Evolutionary conservation across 1,140 invertebrate species (phyloP), one percentile per base, ranked within the genome.

Genomic region (Neuroterus valhalla): DNA sequence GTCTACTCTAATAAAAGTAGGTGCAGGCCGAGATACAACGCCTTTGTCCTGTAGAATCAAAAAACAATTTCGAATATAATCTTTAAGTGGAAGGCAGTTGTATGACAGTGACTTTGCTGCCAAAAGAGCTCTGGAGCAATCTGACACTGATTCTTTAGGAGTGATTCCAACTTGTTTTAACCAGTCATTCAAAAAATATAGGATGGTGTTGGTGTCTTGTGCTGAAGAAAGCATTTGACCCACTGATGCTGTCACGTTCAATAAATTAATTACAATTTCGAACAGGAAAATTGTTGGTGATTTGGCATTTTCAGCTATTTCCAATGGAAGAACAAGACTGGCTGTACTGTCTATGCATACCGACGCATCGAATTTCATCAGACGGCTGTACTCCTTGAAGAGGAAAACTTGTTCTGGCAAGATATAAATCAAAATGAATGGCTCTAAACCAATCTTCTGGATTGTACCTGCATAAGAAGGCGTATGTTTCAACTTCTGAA

Each of bases 281-380:
- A 17, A 48, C 19, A 48, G 14, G 19, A 48, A 48, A 3, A 48
- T 48, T 4, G n/a, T 15, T 17, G 46, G 46, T 5, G 46, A 48
- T 48, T 48, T n/a, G 19, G 19, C 19, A 17, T 48, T 48, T 2
- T 17, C 46, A 3, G 15, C 19, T 1, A 48, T 8, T 48, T n/a
- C 1, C 19, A 48, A 17, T 1, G 46, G 46, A 3, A 17, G 46
- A 26, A 68, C 71, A 66, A 73, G 15, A 46, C 62, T 66, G 1
- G 62, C 71, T 50, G 71, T 66, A 26, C 38, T 66, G 44, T 73
- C 71, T 2, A 67, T 73, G 1, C 19, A 43, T 45, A 73, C 44
- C 31, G 55, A 23, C 1, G 44, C 66, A 23, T 14, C 23, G 17
- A 48, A 15, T 67, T 46, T 73, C 14, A 44, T 42, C 8, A 67